Evolutionary conservation across 1,140 invertebrate genomes (phyloP).

Genomic region (Drosophila arawakana): DNA sequence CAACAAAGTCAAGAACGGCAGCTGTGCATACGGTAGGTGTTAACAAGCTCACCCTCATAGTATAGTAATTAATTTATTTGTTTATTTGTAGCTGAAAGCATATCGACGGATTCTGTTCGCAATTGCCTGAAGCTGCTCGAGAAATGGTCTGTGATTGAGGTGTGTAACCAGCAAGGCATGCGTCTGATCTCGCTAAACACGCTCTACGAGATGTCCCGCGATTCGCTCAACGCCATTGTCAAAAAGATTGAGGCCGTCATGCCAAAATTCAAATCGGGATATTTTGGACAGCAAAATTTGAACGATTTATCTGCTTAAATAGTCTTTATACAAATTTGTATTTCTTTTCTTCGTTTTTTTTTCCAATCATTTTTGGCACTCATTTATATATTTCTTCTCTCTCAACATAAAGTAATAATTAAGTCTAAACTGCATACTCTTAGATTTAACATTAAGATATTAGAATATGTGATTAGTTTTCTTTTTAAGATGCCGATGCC

Average conservation of each 20-base stretch:
- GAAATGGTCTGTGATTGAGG: conserved; percentile 91
- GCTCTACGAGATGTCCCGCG: conserved; percentile 77
- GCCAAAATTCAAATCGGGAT: conserved; percentile 66
- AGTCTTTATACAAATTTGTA: neutral
- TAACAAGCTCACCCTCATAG: neutral
- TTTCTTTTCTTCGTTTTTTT: conserved; percentile 10
- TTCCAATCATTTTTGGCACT: conserved; percentile 13
- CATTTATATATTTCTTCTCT: conserved; percentile 19
- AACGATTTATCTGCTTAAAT: conserved; percentile 29
- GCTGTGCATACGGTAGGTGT: conserved; percentile 88
- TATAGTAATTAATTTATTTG: conserved; percentile 25
- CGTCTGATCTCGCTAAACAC: conserved; percentile 76
- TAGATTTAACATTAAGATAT: conserved; percentile 41
- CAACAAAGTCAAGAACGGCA: conserved; percentile 87
- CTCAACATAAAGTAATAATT: conserved; percentile 42
- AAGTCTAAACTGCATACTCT: conserved; percentile 48
- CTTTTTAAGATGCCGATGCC: conserved; percentile 31
- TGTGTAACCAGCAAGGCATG: conserved; percentile 86
- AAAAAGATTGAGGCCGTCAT: conserved; percentile 71
- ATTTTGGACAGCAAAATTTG: conserved; percentile 40
- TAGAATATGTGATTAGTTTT: conserved; percentile 34
- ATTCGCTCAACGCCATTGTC: conserved; percentile 68
- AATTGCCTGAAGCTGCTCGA: conserved; percentile 92
- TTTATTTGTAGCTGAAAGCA: conserved; percentile 89
- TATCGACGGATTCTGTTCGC: conserved; percentile 91